Base-by-base conservation (phyloP, 1,140 invertebrate genomes). In the Palaemon carinicauda region DNA sequence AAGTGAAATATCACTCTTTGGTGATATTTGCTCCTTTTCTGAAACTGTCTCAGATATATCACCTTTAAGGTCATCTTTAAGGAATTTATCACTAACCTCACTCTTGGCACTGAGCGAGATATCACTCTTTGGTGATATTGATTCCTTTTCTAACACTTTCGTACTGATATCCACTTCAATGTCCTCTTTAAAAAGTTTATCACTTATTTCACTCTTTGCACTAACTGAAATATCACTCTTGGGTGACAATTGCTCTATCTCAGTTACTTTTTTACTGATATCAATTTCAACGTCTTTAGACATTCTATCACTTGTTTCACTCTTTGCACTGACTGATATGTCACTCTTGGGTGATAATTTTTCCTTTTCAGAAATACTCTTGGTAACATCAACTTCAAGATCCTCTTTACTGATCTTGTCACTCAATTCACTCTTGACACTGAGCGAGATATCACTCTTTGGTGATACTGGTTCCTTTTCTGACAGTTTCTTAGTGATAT, bases 191-290 rank as follows among this genome's bases (percentile, higher is more conserved):
- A 12, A 3, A 7, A 41, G 7, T 12, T 41, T 41, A 41, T 52
- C 69, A 81, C 80, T 60, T 0, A 53, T 41, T 24, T 82, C 53
- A 53, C 51, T 81, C 53, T 65, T 27, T 54, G 33, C 69, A 53
- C 27, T 78, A 41, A 52, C 52, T n/a, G 75, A 78, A 3, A 78
- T n/a, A 15, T 33, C n/a, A 41, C 75, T 78, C 3, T 60, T 80
- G 54, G 88, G 56, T 21, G 84, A 56, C 9, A 85, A 52, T 31
- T 73, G 1, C 5, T 73, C 33, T 5, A 9, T 29, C 15, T 73
- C 69, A 19, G 85, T 88, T 80, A 90, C 75, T 75, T 90, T 82
- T 29, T 90, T 89, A n/a, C 89, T 87, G 31, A n/a, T 54, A 3
- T 41, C 41, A 41, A 3, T 7, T 41, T 41, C 41, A 41, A 41